Base-by-base conservation (phyloP, 2,888 invertebrate species). In the Morinoia aosen region DNA sequence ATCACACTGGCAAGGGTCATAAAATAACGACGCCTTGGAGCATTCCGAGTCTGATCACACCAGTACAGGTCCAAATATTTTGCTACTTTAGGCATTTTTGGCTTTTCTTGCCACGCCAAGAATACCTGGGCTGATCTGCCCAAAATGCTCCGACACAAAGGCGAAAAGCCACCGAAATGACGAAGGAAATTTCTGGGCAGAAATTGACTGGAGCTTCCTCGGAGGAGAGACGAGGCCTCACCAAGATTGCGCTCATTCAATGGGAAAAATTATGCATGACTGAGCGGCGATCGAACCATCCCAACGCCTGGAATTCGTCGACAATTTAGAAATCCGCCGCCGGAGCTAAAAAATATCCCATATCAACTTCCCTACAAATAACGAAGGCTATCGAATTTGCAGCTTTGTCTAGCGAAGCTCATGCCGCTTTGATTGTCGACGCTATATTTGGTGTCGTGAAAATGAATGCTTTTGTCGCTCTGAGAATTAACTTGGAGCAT, bases 221-320 rank as follows among this genome's bases (percentile, higher is more conserved):
- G 39, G 93, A 48, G 16, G 19, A 90, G 90, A 39, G 57, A 57
- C 39, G 48, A 40, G 40, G 90, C 40, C 40, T 25, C 48, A 14
- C 40, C 40, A 57, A 93, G 57, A 93, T 93, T 93, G 93, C 33
- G 58, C 57, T 48, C 58, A 93, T 93, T 93, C 93, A 93, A 57
- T 93, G 93, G 93, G 93, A 93, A 93, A 93, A 93, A 93, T 93
- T 93, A 93, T 93, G 93, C 93, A 93, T 93, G 93, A 93, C 93
- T 93, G 93, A 93, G 33, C 93, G 57, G 33, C 57, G 93, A 56
- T 57, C 12, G 48, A 93, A 93, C 16, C 58, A 57, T 33, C 56
- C 48, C 57, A 58, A 93, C 56, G 93, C 56, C 25, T 14, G 57
- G 93, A 93, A 93, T 93, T 57, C 48, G 33, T 93, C 57, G 57